Percentiles rank a stretch among this genome's conserved stretches.
Conservation (phyloP, 1,140 invertebrate species). For the Calliopsis andreniformis region DNA sequence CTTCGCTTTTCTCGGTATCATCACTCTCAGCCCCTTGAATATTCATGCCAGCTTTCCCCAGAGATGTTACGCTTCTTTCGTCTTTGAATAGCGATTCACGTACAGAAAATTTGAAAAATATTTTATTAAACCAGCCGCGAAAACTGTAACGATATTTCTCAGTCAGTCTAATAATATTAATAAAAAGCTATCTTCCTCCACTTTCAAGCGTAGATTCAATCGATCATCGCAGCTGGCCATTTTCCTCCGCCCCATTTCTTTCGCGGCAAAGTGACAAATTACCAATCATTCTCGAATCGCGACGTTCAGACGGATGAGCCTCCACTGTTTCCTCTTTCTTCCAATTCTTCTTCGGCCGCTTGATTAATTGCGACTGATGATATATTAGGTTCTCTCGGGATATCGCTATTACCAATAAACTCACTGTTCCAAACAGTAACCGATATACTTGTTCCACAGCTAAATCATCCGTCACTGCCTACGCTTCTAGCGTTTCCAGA, state of each 20-base stretch:
- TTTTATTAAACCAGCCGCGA: too few relatives aligned
- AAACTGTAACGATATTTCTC: too few relatives aligned
- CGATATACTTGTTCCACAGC: neutral
- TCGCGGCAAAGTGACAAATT: neutral
- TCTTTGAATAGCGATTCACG: neutral
- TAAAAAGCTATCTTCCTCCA: neutral
- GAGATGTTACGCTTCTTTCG: neutral
- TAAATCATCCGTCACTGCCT: neutral
- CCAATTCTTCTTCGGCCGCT: constrained; percentile 1
- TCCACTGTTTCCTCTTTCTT: neutral
- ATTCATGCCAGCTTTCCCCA: neutral
- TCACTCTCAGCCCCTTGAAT: constrained; percentile 11
- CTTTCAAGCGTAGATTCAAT: neutral
- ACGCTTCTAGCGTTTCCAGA: too few relatives aligned
- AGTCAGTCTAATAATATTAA: too few relatives aligned
- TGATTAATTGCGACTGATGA: constrained; percentile 29
- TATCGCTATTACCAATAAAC: neutral
- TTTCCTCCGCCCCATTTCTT: too few relatives aligned
- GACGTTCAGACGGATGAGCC: neutral
- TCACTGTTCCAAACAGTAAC: neutral
- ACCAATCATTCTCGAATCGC: neutral
- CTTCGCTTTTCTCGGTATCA: neutral
- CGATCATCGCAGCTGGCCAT: neutral
- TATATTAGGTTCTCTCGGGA: neutral
- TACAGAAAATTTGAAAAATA: too few relatives aligned